A percentile compares a stretch with the other conserved stretches of the same genome.
These are phyloP conservation scores for Drosophila neocordata DNA, from an alignment of 1,140 invertebrate species.

Conservation along the genomic window DNA sequence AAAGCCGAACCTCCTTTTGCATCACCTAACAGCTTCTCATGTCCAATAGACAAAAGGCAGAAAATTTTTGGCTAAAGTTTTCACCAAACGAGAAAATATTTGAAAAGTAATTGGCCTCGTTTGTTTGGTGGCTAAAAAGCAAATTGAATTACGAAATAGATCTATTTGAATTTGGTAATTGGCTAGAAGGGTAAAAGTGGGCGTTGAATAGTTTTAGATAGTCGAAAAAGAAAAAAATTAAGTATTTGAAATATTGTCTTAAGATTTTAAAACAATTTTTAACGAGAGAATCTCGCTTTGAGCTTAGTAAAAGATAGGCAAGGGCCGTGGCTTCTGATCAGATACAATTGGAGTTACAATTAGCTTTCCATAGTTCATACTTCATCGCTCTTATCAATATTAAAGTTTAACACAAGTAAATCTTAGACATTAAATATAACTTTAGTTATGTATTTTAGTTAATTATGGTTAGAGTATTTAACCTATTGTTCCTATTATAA, in stretches of 20 bases:
- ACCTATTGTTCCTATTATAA: too few species aligned
- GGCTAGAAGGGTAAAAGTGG: background rate
- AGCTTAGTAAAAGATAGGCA: too few species aligned
- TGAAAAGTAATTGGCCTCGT: conserved; percentile 67
- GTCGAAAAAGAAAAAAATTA: background rate
- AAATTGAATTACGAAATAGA: conserved; percentile 65
- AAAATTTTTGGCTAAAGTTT: conserved; percentile 55
- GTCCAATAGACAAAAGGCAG: conserved; percentile 12
- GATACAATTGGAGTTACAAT: too few species aligned
- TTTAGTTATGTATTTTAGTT: too few species aligned
- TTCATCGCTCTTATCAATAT: too few species aligned
- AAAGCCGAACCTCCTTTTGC: conserved; percentile 1
- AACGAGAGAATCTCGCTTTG: too few species aligned
- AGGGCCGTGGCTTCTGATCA: too few species aligned
- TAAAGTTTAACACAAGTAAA: too few species aligned
- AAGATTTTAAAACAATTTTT: too few species aligned
- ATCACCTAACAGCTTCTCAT: conserved; percentile 20
- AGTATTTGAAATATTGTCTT: background rate
- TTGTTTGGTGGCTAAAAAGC: conserved; percentile 45
- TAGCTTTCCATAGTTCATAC: too few species aligned
- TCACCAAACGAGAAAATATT: conserved; percentile 54
- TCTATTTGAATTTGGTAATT: conserved; percentile 64
- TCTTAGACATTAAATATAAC: too few species aligned
- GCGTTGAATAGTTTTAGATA: background rate
- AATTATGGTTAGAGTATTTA: too few species aligned